A percentile compares a stretch with the other conserved stretches of the same genome.
phyloP scores from a whole-genome alignment of 2,113 vertebrate species.

The Nymphicus hollandicus region DNA sequence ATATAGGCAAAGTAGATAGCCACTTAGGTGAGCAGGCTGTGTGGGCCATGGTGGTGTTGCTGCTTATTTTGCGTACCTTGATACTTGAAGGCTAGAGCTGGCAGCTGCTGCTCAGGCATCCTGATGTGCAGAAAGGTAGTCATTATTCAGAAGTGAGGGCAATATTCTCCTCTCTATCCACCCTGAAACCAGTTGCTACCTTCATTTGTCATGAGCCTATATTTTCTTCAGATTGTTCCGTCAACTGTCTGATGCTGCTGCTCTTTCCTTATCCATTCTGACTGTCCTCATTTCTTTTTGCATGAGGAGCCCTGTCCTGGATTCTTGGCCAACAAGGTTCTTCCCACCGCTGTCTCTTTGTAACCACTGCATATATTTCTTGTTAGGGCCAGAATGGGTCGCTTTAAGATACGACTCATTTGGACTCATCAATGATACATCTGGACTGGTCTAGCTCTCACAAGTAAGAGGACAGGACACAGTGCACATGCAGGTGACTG shows the following conservation, averaged over 20 bases:
- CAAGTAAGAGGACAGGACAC: background rate
- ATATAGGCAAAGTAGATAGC: background rate
- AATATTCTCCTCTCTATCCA: background rate
- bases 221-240: background rate
- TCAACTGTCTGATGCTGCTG: background rate
- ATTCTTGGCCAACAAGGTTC: background rate
- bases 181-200: background rate
- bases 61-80: background rate
- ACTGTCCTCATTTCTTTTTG: background rate
- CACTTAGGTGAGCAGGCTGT: background rate
- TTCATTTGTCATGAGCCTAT: background rate
- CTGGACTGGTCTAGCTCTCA: background rate
- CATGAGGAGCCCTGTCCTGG: background rate
- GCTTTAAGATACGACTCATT: background rate
- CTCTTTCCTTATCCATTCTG: background rate
- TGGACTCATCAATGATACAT: background rate
- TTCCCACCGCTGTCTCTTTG: background rate
- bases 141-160: background rate
- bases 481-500: background rate
- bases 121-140: fast-evolving
- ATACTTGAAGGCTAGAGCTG: background rate
- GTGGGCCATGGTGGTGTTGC: background rate
- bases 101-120: background rate
- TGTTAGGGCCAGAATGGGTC: background rate
- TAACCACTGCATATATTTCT: background rate